A percentile compares a stretch with the other conserved stretches of the same genome.
Evolutionary conservation across 2,797 vertebrate species (phyloP).

Genomic region (Simalia tracyae): DNA sequence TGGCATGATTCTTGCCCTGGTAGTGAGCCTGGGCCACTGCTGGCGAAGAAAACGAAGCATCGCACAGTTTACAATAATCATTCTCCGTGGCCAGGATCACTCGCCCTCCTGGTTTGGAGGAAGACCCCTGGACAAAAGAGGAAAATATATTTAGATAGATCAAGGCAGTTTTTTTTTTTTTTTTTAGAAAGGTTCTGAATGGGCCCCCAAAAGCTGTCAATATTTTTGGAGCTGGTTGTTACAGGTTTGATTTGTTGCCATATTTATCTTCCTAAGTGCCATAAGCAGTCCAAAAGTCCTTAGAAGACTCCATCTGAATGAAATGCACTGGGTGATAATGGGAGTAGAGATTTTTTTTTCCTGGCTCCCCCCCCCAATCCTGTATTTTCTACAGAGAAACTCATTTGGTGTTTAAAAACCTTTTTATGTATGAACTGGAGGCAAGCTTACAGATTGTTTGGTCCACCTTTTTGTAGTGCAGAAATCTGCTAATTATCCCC

Average conservation of each 20-base stretch:
- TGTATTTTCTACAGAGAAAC: background rate
- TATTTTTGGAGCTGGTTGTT: too few relatives aligned
- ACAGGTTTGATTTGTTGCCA: background rate
- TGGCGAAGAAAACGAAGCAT: slow-evolving; percentile 95
- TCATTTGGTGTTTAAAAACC: background rate
- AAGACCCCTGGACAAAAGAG: slow-evolving; percentile 74
- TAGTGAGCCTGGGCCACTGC: slow-evolving; percentile 98
- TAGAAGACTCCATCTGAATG: too few relatives aligned
- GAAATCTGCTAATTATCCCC: background rate
- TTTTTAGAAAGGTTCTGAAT: background rate
- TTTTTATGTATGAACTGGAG: background rate
- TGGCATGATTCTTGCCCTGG: slow-evolving; percentile 97
- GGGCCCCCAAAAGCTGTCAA: background rate
- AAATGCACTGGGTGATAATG: too few relatives aligned
- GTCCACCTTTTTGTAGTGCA: background rate
- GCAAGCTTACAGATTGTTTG: background rate
- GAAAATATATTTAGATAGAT: slow-evolving; percentile 35
- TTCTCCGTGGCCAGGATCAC: slow-evolving; percentile 98
- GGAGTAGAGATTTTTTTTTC: background rate
- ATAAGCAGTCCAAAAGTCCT: background rate
- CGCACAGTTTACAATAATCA: slow-evolving; percentile 98
- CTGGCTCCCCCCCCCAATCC: background rate
- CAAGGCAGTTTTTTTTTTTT: slow-evolving; percentile 16
- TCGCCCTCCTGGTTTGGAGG: slow-evolving; percentile 85
- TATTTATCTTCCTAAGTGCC: too few relatives aligned